phyloP scores from a whole-genome alignment of 2,888 invertebrate genomes.

The Drosophila eohydei region DNA sequence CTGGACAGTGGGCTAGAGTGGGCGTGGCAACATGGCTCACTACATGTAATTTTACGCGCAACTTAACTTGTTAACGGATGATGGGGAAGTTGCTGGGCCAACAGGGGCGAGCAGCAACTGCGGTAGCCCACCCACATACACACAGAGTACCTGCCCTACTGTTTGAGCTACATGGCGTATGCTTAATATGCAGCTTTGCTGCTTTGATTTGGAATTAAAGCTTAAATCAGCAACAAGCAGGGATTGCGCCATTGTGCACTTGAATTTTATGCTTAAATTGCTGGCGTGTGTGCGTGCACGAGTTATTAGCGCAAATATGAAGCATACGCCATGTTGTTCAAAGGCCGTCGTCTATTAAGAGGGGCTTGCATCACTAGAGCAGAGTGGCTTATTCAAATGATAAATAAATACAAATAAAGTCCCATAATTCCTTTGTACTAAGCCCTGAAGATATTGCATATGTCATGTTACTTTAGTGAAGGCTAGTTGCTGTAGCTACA shows the following conservation, averaged over 20 bases:
- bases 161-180: constrained; percentile 75
- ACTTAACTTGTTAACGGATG: constrained; percentile 77
- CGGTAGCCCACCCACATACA: neutral
- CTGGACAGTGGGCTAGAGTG: constrained; percentile 3
- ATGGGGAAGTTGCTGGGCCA: neutral
- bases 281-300: constrained; percentile 35
- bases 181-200: constrained; percentile 60
- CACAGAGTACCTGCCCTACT: constrained; percentile 17
- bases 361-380: constrained; percentile 32
- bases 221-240: constrained; percentile 58
- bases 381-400: constrained; percentile 8
- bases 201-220: constrained; percentile 75
- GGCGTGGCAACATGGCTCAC: constrained; percentile 70
- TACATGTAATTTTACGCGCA: constrained; percentile 84
- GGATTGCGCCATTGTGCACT: constrained; percentile 31
- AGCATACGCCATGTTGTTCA: constrained; percentile 55
- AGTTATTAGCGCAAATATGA: constrained; percentile 42
- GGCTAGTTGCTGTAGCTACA: neutral
- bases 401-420: constrained; percentile 8
- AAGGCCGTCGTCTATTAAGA: constrained; percentile 29
- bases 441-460: constrained; percentile 1
- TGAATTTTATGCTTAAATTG: constrained; percentile 37
- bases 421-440: constrained; percentile 1
- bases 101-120: neutral
- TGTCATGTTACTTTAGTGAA: constrained; percentile 1